These are phyloP conservation scores for Chrysolina haemoptera DNA, from an alignment of 2,888 invertebrate genomes.

Conservation along the genomic window DNA sequence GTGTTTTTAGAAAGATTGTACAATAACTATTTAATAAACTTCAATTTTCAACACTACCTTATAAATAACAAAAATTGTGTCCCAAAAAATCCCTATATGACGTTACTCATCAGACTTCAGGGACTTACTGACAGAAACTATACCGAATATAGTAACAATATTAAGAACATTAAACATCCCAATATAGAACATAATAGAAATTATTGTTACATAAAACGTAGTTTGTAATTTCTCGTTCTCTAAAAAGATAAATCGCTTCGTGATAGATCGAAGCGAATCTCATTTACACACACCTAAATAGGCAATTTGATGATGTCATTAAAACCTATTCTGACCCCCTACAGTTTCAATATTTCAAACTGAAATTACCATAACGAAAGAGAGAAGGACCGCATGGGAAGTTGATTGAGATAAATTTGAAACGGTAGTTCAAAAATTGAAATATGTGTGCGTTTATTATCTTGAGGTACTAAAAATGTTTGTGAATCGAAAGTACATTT, in stretches of 20 bases:
- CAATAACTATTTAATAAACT: too few relatives aligned
- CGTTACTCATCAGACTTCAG: too few relatives aligned
- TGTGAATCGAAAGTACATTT: neutral
- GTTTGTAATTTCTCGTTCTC: conserved; percentile 9
- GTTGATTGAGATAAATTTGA: neutral
- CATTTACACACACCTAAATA: neutral
- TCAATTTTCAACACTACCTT: too few relatives aligned
- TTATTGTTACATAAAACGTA: conserved; percentile 3
- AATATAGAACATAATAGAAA: neutral
- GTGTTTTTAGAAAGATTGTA: too few relatives aligned
- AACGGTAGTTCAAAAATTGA: conserved; percentile 1
- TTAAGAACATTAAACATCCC: neutral
- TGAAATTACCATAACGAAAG: conserved; percentile 7
- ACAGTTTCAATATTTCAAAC: conserved; percentile 10
- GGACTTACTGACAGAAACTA: too few relatives aligned
- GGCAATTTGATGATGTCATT: conserved; percentile 19
- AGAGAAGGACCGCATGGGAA: conserved; percentile 9
- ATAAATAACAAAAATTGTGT: neutral
- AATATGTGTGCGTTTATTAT: neutral
- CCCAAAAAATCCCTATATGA: neutral
- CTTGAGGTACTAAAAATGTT: neutral
- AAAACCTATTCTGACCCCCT: conserved; percentile 7
- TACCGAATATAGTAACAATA: too few relatives aligned
- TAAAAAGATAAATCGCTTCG: conserved; percentile 9
- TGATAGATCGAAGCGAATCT: conserved; percentile 1